Percentiles rank a stretch among this genome's conserved stretches.
phyloP scores from a whole-genome alignment of 2,113 vertebrate species.

The Halcyon malimbica region DNA sequence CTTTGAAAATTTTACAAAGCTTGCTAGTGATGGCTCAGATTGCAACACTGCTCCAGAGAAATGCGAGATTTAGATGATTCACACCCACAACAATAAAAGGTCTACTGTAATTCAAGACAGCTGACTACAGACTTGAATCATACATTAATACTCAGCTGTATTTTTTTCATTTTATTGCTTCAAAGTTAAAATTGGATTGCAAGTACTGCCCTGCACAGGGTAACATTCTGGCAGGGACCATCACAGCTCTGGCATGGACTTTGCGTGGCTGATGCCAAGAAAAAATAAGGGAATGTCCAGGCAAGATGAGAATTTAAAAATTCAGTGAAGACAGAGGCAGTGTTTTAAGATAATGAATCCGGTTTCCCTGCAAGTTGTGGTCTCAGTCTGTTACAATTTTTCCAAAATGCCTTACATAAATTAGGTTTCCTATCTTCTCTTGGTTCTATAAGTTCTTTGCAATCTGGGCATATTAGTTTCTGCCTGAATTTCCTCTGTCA shows the following conservation, averaged over 20 bases:
- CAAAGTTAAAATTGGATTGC: constrained; percentile 24
- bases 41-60: constrained; percentile 8
- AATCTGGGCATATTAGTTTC: background rate
- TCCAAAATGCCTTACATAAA: background rate
- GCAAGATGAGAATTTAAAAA: constrained; percentile 23
- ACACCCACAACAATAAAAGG: constrained; percentile 29
- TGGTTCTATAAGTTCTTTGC: background rate
- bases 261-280: background rate
- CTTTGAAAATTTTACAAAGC: constrained; percentile 21
- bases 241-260: background rate
- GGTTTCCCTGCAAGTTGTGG: background rate
- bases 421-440: background rate
- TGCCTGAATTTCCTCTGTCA: background rate
- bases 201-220: background rate
- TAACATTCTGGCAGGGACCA: background rate
- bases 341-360: background rate
- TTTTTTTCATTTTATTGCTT: background rate
- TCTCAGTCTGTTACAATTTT: background rate
- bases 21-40: background rate
- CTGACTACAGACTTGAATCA: constrained; percentile 25
- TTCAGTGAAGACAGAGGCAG: background rate
- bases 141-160: background rate
- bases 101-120: constrained; percentile 45
- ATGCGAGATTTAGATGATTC: constrained; percentile 28
- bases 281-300: background rate